Percentiles rank a stretch among this genome's conserved stretches.
These are phyloP conservation scores for Tachycineta bicolor DNA, from an alignment of 2,113 vertebrate genomes.

Conservation along the genomic window DNA sequence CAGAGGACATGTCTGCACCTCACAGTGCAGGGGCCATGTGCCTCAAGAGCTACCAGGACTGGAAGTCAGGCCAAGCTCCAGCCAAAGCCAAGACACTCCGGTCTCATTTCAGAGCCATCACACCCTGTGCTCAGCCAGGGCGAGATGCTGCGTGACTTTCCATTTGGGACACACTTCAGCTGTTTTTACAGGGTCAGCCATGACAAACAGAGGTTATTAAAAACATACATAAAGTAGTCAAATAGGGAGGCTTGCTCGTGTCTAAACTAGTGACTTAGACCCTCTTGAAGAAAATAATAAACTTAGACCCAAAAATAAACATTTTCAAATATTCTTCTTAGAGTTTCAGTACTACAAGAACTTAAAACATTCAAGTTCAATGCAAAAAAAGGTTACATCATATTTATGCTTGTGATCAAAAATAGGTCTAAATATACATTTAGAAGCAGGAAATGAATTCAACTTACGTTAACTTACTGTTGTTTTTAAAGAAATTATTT, in stretches of 20 bases:
- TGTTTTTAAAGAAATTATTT: not conserved
- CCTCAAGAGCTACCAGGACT: not conserved
- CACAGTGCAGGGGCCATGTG: not conserved
- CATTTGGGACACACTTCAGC: not conserved
- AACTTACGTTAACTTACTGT: not conserved
- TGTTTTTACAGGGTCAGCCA: not conserved
- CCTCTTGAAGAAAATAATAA: not conserved
- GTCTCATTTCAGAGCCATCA: not conserved
- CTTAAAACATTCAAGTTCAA: not conserved
- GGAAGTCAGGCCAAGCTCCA: not conserved
- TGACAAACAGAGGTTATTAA: not conserved
- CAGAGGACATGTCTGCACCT: not conserved
- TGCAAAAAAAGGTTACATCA: not conserved
- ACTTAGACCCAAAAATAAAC: not conserved
- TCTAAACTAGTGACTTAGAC: not conserved
- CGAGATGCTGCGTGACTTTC: fast-evolving
- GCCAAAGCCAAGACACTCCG: not conserved
- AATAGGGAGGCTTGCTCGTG: not conserved
- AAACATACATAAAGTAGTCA: not conserved
- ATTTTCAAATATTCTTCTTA: not conserved
- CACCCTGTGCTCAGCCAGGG: fast-evolving
- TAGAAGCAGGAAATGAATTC: not conserved
- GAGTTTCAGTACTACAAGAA: not conserved
- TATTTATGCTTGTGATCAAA: not conserved
- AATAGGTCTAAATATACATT: not conserved